Base-by-base conservation (phyloP, 1,140 invertebrate species). In the Anastrepha ludens region DNA sequence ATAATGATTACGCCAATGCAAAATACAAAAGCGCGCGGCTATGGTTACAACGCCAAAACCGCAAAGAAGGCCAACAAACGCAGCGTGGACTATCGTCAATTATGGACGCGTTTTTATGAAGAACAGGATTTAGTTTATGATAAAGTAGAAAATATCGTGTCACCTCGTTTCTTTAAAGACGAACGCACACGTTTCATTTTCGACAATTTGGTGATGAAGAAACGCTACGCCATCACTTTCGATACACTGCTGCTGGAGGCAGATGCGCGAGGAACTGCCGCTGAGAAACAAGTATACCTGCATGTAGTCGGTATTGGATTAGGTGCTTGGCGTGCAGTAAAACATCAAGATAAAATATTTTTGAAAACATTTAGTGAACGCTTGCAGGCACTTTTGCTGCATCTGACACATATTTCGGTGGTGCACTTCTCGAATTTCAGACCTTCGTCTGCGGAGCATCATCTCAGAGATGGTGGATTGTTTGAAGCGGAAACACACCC, bases 51-150 rank as follows among this genome's bases (percentile, higher is more conserved):
- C 7, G 2, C 96, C 74, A 96, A 96, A 88, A 94, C 96, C 88
- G 95, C 95, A 3, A 92, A 94, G 15, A 93, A 95, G 20, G 91
- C 94, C 11, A 96, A 96, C 89, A 90, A 91, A 81, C 95, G 95
- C 2, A 91, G 67, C 9, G 85, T 89, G 78, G 89, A 91, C 29
- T 92, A 92, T 70, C 91, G 91, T 0, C 88, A 89, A 0, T 2
- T 92, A 2, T 92, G 91, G 92, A 89, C 89, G 2, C 50, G 39
- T 7, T 93, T 92, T 60, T 93, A 93, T 41, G 90, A 89, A 78
- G 87, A 89, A 11, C 44, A 65, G 0, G 91, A 91, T 74, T 55
- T 89, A 81, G 7, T 91, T 9, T 90, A 89, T 9, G 89, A 88
- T 39, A 65, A 86, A 64, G 41, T 86, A 41, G 65, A 60, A 20